Evolutionary conservation across 2,113 vertebrate genomes (phyloP).

Genomic region (Tyto alba): DNA sequence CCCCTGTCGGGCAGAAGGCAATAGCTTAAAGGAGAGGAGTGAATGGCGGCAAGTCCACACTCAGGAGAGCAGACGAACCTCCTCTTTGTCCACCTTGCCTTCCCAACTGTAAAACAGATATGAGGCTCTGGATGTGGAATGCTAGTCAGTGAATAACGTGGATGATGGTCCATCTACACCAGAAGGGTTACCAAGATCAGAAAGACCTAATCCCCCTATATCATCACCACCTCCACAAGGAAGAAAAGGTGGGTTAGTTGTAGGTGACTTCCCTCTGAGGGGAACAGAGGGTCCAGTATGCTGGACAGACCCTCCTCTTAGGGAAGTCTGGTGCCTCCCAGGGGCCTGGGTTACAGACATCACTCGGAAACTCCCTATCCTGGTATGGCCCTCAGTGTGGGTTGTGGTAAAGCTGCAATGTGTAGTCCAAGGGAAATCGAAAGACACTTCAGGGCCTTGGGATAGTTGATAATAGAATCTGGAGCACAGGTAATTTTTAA

Average conservation of each 20-base stretch:
- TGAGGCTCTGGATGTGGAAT: not conserved
- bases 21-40: not conserved
- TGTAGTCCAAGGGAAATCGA: not conserved
- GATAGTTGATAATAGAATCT: not conserved
- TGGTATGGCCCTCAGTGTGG: too few relatives aligned
- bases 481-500: not conserved
- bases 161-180: not conserved
- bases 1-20: not conserved
- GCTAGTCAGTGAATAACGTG: not conserved
- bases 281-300: not conserved
- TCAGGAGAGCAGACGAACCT: not conserved
- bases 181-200: not conserved
- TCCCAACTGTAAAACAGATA: not conserved
- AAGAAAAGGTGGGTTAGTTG: not conserved
- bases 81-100: too few relatives aligned
- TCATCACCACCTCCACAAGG: not conserved
- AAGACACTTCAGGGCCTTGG: not conserved
- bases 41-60: not conserved
- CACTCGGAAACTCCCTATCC: not conserved
- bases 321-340: not conserved
- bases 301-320: not conserved
- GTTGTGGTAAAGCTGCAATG: not conserved
- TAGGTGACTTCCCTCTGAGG: not conserved
- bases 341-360: not conserved
- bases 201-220: not conserved